Evolutionary conservation across 2,888 invertebrate genomes (phyloP), one percentile per base, ranked within the genome.

Genomic region (Acrocera orbiculus): DNA sequence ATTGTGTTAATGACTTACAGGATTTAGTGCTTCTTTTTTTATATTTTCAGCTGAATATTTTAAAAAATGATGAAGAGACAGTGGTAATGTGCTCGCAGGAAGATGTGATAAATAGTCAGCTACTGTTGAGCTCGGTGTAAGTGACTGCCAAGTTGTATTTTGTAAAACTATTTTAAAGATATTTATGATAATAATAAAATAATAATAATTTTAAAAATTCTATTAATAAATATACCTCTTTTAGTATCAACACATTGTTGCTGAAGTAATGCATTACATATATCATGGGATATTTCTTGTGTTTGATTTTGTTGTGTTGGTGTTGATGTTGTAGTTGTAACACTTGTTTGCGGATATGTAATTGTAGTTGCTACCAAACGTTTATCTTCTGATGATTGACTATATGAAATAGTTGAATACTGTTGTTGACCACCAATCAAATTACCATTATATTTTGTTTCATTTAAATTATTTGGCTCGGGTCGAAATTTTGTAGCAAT

Each of bases 51-150:
- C 75, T 3, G 82, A 81, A 58, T 83, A 83, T 56, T 82, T 83
- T 23, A 85, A 66, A 45, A 85, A 76, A 54, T 85, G 83, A 52
- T 85, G 85, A 32, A 85, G 61, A 16, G 81, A 81, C 35, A 85
- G 58, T 0, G 83, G 83, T 44, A 77, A 53, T 16, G 75, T 75
- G 26, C 73, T 73, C 32, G 76, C 73, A 29, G 77, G 76, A 42
- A 85, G 59, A 39, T 83, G 80, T 7, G 82, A 81, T 38, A 85
- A 65, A 56, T 85, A 85, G 59, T 85, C 83, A 8, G 82, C 83
- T 7, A 85, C 83, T 1, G 82, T 79, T 1, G 80, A 76, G 34
- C 81, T 80, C 16, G 70, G 70, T n/a, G 70, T 65, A 10, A 70
- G 42, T 15, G 58, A 54, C 42, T 60, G 61, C 60, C 60, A 60